A percentile compares a stretch with the other conserved stretches of the same genome.
These are phyloP conservation scores for Falco rusticolus DNA, from an alignment of 2,797 vertebrate genomes.

Conservation along the genomic window DNA sequence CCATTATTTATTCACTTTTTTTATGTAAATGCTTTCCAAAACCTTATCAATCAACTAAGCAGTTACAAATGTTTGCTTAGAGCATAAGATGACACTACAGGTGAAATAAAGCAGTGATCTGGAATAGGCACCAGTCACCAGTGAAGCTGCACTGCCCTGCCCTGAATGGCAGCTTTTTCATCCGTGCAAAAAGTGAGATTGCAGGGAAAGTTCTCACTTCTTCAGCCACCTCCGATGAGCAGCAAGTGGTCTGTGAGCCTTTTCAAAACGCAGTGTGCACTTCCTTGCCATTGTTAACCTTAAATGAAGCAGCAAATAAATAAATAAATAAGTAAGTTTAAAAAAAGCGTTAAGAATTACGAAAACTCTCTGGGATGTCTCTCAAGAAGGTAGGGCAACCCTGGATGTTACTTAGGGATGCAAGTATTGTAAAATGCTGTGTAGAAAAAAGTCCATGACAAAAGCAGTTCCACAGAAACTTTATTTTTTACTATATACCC, in stretches of 20 bases:
- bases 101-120: slow-evolving; percentile 63
- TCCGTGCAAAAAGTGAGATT: slow-evolving; percentile 54
- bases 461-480: background rate
- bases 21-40: background rate
- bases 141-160: slow-evolving; percentile 81
- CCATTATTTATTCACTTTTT: background rate
- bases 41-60: background rate
- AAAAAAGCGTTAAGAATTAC: background rate
- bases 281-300: background rate
- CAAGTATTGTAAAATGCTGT: background rate
- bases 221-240: slow-evolving; percentile 55
- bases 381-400: background rate
- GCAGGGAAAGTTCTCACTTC: slow-evolving; percentile 69
- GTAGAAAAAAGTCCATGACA: background rate
- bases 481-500: background rate
- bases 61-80: slow-evolving; percentile 6
- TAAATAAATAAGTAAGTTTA: background rate
- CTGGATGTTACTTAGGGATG: background rate
- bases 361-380: background rate
- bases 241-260: background rate
- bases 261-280: background rate
- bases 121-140: slow-evolving; percentile 73
- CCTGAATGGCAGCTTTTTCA: slow-evolving; percentile 74
- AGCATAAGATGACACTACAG: background rate
- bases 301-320: background rate